These are phyloP conservation scores for Diplogasteroides magnus DNA, from an alignment of 1,140 invertebrate species.

Conservation along the genomic window DNA sequence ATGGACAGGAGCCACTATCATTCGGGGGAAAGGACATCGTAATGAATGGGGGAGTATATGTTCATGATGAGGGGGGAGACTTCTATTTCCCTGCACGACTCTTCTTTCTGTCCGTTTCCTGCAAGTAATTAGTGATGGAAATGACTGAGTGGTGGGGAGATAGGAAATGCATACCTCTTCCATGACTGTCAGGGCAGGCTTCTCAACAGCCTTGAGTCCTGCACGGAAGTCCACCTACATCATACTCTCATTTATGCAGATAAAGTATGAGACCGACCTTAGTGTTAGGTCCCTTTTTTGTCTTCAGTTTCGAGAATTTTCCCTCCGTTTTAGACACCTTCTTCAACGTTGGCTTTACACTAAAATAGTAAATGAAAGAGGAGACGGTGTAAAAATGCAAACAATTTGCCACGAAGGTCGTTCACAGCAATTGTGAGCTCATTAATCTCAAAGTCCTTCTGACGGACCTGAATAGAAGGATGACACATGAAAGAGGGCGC, in stretches of 20 bases:
- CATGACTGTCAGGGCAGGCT: constrained; percentile 15
- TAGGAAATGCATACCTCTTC: too few species aligned
- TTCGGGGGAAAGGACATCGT: too few species aligned
- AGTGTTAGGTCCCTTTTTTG: too few species aligned
- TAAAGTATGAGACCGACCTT: too few species aligned
- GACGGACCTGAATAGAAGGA: constrained; percentile 63
- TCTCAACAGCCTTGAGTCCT: constrained; percentile 31
- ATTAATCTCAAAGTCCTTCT: constrained; percentile 92
- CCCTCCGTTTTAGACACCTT: constrained; percentile 99
- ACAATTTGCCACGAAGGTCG: constrained; percentile 98
- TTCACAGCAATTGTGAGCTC: constrained; percentile 98
- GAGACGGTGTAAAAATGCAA: constrained; percentile 63
- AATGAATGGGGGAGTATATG: too few species aligned
- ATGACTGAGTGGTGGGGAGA: too few species aligned
- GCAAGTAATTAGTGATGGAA: too few species aligned
- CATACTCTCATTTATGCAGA: constrained; percentile 7
- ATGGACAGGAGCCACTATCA: too few species aligned
- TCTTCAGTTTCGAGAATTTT: constrained; percentile 63
- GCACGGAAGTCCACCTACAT: constrained; percentile 31
- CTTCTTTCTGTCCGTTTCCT: too few species aligned
- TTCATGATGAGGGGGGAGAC: too few species aligned
- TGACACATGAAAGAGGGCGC: background rate
- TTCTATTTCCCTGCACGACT: too few species aligned
- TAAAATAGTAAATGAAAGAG: constrained; percentile 34
- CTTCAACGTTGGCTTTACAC: constrained; percentile 93